Conservation (phyloP, 2,797 vertebrate genomes). For the Rhinella marina region DNA sequence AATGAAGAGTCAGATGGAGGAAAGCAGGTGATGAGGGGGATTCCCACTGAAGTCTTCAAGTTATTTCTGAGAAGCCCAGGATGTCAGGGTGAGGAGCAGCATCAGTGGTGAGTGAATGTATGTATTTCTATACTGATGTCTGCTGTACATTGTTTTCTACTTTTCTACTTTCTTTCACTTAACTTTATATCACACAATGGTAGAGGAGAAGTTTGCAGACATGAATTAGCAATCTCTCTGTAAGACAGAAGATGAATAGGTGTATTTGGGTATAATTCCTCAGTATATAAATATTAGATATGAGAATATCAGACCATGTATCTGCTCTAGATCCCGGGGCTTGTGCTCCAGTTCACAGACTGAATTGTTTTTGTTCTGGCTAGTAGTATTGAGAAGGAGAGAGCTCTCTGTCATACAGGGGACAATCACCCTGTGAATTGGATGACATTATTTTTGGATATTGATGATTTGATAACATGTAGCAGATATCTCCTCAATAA, state of each 20-base stretch:
- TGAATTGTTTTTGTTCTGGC: not conserved
- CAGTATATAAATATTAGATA: not conserved
- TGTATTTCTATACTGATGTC: not conserved
- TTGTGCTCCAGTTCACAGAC: not conserved
- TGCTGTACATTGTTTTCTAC: not conserved
- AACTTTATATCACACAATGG: not conserved
- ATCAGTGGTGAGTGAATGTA: slow-evolving; percentile 16
- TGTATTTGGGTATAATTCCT: not conserved
- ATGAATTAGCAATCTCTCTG: not conserved
- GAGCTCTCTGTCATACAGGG: not conserved
- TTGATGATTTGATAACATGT: not conserved
- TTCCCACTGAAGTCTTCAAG: not conserved
- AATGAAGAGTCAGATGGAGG: slow-evolving; percentile 3
- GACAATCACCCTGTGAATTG: not conserved
- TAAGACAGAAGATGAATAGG: not conserved
- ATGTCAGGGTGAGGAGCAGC: slow-evolving; percentile 21
- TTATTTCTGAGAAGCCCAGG: not conserved
- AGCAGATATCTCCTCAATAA: not conserved
- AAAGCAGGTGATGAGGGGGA: slow-evolving; percentile 49
- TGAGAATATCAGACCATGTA: not conserved
- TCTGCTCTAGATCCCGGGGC: not conserved
- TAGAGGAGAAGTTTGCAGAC: not conserved
- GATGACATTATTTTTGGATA: not conserved
- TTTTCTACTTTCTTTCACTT: not conserved
- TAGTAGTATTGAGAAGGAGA: not conserved